Base-by-base conservation (phyloP, 2,888 invertebrate species). In the Brachypalpus laphriformis region DNA sequence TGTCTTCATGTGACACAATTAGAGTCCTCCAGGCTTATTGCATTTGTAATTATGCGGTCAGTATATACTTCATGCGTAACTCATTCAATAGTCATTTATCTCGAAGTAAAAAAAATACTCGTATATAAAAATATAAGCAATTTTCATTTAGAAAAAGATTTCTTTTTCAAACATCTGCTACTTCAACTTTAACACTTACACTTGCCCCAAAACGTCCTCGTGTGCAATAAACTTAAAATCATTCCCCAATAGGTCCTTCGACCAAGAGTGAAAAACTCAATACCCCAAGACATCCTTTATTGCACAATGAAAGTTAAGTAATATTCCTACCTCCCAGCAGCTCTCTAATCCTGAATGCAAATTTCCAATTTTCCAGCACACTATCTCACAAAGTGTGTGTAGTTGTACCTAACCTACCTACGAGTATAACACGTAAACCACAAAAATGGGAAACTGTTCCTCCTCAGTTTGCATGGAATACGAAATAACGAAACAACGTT, bases 351-450 rank as follows among this genome's bases (percentile, higher is more conserved):
- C 78, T 56, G 47, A 61, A 83, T 83, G 82, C 82, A 83, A 83
- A 83, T 83, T 83, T 83, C 78, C 72, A 78, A 83, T 74, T 82
- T 77, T 83, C 68, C 14, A 63, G 66, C 66, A n/a, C 34, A 78
- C 78, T 74, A 66, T 77, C 66, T 51, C 61, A 61, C 47, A 28
- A 66, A 82, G 31, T 70, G 40, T 82, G 18, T 66, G 7, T 42
- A n/a, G 16, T n/a, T 7, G 3, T 54, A n/a, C 16, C 8, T n/a
- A 14, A 40, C 3, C 37, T 9, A 34, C 34, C 34, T 9, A 11
- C n/a, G n/a, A n/a, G n/a, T n/a, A n/a, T n/a, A n/a, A n/a, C 49
- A 80, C 49, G 11, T 66, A 59, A 72, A 66, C 65, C 80, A 54
- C 45, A 31, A 76, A 65, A 65, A 71, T 70, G 63, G 11, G 34